Conservation (phyloP, 2,888 invertebrate genomes). For the Harpalus rubripes region DNA sequence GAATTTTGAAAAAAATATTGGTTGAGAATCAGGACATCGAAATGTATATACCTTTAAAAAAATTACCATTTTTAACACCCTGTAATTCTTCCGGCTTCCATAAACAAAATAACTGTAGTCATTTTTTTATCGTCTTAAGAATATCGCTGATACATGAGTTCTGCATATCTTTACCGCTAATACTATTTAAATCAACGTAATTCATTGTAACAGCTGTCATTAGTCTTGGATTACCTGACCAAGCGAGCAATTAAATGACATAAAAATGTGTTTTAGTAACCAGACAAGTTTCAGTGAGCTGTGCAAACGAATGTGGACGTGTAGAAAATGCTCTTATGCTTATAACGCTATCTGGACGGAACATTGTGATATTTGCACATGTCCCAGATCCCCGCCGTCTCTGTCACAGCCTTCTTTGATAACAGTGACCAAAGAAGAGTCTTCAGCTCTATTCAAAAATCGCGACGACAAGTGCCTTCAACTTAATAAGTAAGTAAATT, state of each 20-base stretch:
- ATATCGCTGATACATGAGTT: neutral
- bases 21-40: too few species aligned
- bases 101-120: too few species aligned
- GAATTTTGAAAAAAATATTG: too few species aligned
- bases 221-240: neutral
- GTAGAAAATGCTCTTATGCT: slow-evolving; percentile 92
- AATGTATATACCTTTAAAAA: too few species aligned
- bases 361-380: slow-evolving; percentile 90
- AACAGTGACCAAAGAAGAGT: slow-evolving; percentile 82
- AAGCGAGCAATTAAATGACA: slow-evolving; percentile 41
- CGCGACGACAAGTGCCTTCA: slow-evolving; percentile 66
- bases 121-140: too few species aligned
- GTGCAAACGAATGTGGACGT: slow-evolving; percentile 88
- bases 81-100: too few species aligned
- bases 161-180: neutral
- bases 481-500: slow-evolving; percentile 63
- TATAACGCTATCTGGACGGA: slow-evolving; percentile 91
- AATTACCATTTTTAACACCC: too few species aligned
- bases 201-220: slow-evolving; percentile 51
- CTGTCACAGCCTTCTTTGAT: slow-evolving; percentile 84
- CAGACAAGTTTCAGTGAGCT: slow-evolving; percentile 63
- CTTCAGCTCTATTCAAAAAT: slow-evolving; percentile 59
- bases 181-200: neutral
- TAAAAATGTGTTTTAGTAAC: slow-evolving; percentile 60
- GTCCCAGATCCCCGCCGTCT: slow-evolving; percentile 81